Conservation (phyloP, 2,797 vertebrate genomes). For the Ataeniobius toweri region DNA sequence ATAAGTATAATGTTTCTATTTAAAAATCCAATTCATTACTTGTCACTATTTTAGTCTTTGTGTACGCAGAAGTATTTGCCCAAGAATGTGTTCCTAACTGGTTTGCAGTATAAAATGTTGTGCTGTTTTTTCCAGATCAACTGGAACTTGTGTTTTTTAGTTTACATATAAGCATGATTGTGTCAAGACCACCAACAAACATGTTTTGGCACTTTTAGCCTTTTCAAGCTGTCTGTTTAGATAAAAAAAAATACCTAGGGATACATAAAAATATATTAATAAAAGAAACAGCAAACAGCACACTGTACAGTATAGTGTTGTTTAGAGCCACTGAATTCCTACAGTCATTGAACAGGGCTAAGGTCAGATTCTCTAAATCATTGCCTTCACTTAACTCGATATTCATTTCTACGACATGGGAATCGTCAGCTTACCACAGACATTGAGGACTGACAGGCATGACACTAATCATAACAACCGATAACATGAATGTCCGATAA, state of each 20-base stretch:
- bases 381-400: slow-evolving; percentile 15
- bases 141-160: neutral
- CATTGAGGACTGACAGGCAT: slow-evolving; percentile 17
- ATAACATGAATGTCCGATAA: slow-evolving; percentile 54
- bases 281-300: neutral
- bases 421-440: slow-evolving; percentile 2
- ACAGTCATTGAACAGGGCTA: slow-evolving; percentile 17
- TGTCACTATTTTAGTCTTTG: neutral
- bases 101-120: neutral
- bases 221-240: too few species aligned
- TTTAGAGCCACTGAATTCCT: neutral
- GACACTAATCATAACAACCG: slow-evolving; percentile 25
- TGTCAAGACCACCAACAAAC: neutral
- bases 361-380: slow-evolving; percentile 41
- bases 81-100: neutral
- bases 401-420: slow-evolving; percentile 19
- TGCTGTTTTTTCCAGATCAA: neutral
- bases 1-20: neutral
- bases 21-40: neutral
- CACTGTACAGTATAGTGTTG: neutral
- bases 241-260: neutral
- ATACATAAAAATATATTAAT: neutral
- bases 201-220: too few species aligned
- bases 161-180: neutral
- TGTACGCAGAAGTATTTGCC: neutral